Conservation (phyloP, 92 coral and sea anemone species). For the Palythoa grandiflora region DNA sequence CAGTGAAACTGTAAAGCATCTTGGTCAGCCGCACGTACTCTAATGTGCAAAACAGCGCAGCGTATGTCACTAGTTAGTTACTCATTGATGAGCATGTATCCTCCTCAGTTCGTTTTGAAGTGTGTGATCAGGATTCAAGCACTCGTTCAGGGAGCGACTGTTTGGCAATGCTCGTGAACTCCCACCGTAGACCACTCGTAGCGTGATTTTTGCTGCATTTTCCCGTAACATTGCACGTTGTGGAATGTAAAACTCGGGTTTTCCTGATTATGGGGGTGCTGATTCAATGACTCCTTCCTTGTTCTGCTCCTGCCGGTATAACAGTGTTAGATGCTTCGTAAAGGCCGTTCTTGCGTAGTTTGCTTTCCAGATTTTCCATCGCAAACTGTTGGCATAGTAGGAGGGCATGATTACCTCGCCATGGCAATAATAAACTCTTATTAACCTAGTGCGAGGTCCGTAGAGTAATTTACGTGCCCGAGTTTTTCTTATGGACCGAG, state of each 20-base stretch:
- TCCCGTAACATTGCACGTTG: conserved; percentile 20
- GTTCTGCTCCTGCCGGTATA: conserved; percentile 16
- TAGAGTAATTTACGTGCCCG: no score
- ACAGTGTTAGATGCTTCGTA: background rate
- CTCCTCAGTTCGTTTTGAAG: conserved; percentile 48
- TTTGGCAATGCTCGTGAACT: conserved; percentile 24
- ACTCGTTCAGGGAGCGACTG: conserved; percentile 20
- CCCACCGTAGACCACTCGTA: conserved; percentile 44
- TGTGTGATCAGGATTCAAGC: conserved; percentile 41
- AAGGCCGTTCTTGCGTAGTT: background rate
- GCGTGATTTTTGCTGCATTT: conserved; percentile 33
- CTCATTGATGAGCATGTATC: conserved; percentile 11
- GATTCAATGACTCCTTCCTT: background rate
- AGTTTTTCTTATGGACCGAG: no score
- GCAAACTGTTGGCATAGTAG: conserved; percentile 14
- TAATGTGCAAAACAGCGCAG: conserved; percentile 37
- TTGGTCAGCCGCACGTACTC: background rate
- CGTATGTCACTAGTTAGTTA: conserved; percentile 29
- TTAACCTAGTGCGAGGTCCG: no score
- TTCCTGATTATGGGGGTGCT: background rate
- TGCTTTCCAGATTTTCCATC: conserved; percentile 6
- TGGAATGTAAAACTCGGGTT: conserved; percentile 2
- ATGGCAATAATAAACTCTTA: conserved; percentile 40
- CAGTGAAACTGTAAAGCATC: conserved; percentile 21
- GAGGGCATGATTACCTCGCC: conserved; percentile 39